Evolutionary conservation across 1,140 invertebrate genomes (phyloP).

Genomic region (Acromyrmex charruanus): DNA sequence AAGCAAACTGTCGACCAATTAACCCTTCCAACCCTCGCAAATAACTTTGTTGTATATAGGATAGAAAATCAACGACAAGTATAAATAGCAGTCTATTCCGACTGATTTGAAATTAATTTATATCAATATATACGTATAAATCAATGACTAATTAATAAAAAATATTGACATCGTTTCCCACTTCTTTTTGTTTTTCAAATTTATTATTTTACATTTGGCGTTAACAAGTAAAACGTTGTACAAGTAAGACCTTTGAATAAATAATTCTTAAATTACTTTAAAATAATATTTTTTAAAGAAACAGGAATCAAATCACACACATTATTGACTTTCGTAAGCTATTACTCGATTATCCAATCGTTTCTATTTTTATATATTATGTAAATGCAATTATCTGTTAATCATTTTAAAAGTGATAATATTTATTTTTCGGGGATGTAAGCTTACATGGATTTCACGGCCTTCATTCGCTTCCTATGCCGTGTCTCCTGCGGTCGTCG

Average conservation of each 20-base stretch:
- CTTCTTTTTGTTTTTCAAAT: not conserved
- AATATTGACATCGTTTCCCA: not conserved
- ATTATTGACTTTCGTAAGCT: not conserved
- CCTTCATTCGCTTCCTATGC: constrained; percentile 4
- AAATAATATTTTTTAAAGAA: constrained; percentile 25
- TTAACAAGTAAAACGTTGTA: not conserved
- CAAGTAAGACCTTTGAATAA: not conserved
- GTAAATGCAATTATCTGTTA: not conserved
- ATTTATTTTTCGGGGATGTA: constrained; percentile 5
- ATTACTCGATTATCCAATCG: not conserved
- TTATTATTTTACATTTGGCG: not conserved
- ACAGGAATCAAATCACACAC: not conserved
- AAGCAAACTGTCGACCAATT: constrained; percentile 27
- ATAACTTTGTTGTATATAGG: constrained; percentile 2
- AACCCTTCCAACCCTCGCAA: constrained; percentile 22
- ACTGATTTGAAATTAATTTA: not conserved
- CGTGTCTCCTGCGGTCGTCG: constrained; percentile 42
- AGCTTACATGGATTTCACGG: constrained; percentile 12
- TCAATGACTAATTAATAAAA: not conserved
- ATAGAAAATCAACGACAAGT: not conserved
- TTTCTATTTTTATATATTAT: constrained; percentile 2
- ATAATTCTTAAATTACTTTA: not conserved
- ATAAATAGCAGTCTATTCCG: not conserved
- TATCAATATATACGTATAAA: not conserved
- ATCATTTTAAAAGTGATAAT: constrained; percentile 38